Conservation (phyloP, 2,113 vertebrate genomes). For the Salvelinus sp. region DNA sequence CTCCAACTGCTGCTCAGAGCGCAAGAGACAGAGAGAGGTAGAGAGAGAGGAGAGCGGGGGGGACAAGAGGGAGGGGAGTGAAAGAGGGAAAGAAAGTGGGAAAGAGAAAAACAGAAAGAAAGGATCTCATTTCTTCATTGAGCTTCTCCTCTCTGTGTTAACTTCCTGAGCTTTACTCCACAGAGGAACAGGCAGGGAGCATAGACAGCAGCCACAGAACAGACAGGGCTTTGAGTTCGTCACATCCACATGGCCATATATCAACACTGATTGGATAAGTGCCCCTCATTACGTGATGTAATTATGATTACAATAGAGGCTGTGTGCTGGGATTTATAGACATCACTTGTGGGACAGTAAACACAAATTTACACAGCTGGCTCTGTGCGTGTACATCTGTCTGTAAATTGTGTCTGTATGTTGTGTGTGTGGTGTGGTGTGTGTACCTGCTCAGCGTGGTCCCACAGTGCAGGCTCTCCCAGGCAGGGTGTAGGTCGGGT, state of each 20-base stretch:
- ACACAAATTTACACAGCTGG: conserved; percentile 19
- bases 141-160: no score
- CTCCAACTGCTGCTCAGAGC: conserved; percentile 77
- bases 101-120: not conserved
- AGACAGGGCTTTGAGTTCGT: not conserved
- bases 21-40: conserved; percentile 32
- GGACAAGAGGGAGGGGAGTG: not conserved
- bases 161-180: no score
- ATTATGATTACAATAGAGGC: not conserved
- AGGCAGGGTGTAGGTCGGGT: conserved; percentile 83
- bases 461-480: conserved; percentile 84
- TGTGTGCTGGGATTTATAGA: not conserved
- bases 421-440: no score
- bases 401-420: not conserved
- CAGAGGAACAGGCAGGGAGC: conserved; percentile 33
- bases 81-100: not conserved
- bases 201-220: conserved; percentile 13
- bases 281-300: conserved; percentile 17
- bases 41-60: not conserved
- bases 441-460: conserved; percentile 84
- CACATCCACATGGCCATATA: conserved; percentile 7
- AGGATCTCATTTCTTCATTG: conserved; percentile 10
- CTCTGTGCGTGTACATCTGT: not conserved
- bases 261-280: conserved; percentile 24
- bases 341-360: not conserved